A percentile compares a stretch with the other conserved stretches of the same genome.
Conservation (phyloP, 2,888 invertebrate genomes). For the Hipparchia semele region DNA sequence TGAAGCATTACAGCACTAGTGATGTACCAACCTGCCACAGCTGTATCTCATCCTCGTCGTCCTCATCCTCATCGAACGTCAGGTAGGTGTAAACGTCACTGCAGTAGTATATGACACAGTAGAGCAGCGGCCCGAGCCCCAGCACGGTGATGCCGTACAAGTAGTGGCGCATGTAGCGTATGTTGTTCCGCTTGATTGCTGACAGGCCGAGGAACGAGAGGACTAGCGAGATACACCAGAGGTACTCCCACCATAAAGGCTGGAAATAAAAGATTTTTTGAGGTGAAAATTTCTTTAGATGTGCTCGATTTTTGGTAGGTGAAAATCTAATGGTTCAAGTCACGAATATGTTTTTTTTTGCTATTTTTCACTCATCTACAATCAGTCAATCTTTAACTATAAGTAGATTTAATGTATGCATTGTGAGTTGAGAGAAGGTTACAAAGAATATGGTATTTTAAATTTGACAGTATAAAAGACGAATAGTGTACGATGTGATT, state of each 20-base stretch:
- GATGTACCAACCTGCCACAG: conserved; percentile 89
- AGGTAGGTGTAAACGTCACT: conserved; percentile 93
- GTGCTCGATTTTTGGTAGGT: no score
- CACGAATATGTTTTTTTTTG: no score
- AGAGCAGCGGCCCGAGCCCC: conserved; percentile 91
- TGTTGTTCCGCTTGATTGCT: conserved; percentile 93
- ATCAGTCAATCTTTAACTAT: no score
- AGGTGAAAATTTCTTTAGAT: conserved; percentile 48
- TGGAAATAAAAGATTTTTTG: conserved; percentile 48
- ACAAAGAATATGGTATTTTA: no score
- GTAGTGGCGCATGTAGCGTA: conserved; percentile 89
- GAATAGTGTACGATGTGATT: no score
- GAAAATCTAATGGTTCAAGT: no score
- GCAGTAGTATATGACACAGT: conserved; percentile 92
- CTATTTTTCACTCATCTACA: no score
- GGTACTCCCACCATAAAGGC: conserved; percentile 96
- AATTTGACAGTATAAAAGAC: no score
- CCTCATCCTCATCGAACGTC: conserved; percentile 70
- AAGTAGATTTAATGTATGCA: no score
- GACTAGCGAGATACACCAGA: conserved; percentile 93
- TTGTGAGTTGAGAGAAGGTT: no score
- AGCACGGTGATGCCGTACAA: conserved; percentile 87
- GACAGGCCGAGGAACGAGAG: conserved; percentile 93
- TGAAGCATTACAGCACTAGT: background rate
- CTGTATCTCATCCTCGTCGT: conserved; percentile 85